A percentile compares a stretch with the other conserved stretches of the same genome.
Conservation (phyloP, 2,797 vertebrate genomes). For the Sebastes diaconus region DNA sequence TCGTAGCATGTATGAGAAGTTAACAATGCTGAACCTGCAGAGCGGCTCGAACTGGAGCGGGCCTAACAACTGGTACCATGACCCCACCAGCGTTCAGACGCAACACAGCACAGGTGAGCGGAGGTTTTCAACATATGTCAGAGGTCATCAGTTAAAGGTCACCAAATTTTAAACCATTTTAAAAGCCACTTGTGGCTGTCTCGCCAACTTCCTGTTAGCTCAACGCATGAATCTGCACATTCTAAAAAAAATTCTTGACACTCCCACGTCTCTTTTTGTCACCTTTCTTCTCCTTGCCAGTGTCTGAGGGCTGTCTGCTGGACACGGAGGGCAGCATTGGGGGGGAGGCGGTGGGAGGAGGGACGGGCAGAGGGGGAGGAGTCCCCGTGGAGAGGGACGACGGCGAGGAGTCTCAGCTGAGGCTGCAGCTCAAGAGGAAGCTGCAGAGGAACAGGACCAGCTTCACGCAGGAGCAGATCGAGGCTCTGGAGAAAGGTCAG, state of each 20-base stretch:
- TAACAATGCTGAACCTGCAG: slow-evolving; percentile 90
- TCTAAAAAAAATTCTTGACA: not conserved
- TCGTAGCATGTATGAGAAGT: slow-evolving; percentile 86
- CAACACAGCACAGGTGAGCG: slow-evolving; percentile 82
- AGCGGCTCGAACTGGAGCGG: slow-evolving; percentile 85
- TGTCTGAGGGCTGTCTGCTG: slow-evolving; percentile 84
- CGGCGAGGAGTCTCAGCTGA: slow-evolving; percentile 85
- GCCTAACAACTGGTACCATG: slow-evolving; percentile 88
- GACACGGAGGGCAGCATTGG: slow-evolving; percentile 77
- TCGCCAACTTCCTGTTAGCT: not conserved
- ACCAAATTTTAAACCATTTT: not conserved
- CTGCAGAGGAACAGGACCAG: slow-evolving; percentile 90
- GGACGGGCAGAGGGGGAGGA: slow-evolving; percentile 67
- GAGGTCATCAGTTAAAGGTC: not conserved
- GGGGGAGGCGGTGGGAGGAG: slow-evolving; percentile 71
- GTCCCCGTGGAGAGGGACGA: slow-evolving; percentile 78
- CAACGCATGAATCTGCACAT: not conserved
- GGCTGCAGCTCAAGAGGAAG: slow-evolving; percentile 90
- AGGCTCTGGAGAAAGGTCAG: slow-evolving; percentile 91
- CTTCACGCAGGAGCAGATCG: slow-evolving; percentile 90
- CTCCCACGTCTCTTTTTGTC: slow-evolving; percentile 54
- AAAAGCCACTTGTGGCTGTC: not conserved
- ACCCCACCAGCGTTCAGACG: slow-evolving; percentile 78
- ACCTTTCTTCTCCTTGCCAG: slow-evolving; percentile 41
- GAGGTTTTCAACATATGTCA: not conserved